Base-by-base conservation (phyloP, 2,888 invertebrate genomes). In the Ctenicera cuprea region DNA sequence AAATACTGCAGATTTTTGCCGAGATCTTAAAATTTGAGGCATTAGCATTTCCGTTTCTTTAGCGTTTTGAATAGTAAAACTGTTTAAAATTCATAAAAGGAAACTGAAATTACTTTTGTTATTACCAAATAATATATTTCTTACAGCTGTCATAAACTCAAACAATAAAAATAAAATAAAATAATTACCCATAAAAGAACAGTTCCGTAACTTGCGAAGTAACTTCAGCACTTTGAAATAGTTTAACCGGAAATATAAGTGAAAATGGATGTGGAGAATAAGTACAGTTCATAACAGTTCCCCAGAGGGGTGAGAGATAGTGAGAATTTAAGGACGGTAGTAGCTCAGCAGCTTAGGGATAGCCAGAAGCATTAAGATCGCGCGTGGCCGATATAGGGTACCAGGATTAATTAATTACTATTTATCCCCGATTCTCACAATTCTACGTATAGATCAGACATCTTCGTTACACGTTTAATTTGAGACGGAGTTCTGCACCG, bases 321-420 rank as follows among this genome's bases (percentile, higher is more conserved):
- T 75, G 74, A 66, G 63, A 75, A 75, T 71, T 71, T 71, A 75
- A 75, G 68, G 71, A 50, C 63, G 63, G 67, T 61, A 68, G 62
- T 75, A 71, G 71, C 71, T 71, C 63, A 75, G 62, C 68, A 67
- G 71, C 71, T 71, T 59, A 30, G 68, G 62, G 74, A 75, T 75
- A 68, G 71, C 74, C 74, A 71, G 57, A 68, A 68, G 79, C 82
- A 82, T 83, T 83, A 82, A 83, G 82, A 83, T 83, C 81, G 82
- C 73, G 80, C 81, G 80, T 80, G 80, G 80, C 74, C 79, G 80
- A 79, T 81, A 80, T 73, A 71, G 65, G 65, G 69, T 77, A 75
- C 76, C 45, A 66, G 71, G 75, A 69, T 75, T 77, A 77, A 77
- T 77, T 77, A 77, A 77, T 77, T 77, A 75, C 74, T 59, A 61